Conservation (phyloP, 2,888 invertebrate genomes). For the Tachystola acroxantha region DNA sequence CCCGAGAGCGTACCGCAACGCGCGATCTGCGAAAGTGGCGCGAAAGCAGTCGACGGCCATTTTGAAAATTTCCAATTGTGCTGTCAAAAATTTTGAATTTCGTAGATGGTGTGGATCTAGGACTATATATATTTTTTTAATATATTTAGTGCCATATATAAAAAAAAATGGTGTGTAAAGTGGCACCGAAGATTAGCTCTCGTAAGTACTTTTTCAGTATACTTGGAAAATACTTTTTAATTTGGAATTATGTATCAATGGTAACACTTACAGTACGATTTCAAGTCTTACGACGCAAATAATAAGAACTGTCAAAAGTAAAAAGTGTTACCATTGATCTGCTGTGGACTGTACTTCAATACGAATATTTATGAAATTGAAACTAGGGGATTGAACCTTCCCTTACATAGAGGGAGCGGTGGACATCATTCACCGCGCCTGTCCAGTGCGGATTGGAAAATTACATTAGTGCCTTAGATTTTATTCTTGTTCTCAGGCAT, state of each 20-base stretch:
- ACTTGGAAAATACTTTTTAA: background rate
- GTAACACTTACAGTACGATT: too few relatives aligned
- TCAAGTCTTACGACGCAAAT: too few relatives aligned
- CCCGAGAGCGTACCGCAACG: slow-evolving; percentile 8
- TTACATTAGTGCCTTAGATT: background rate
- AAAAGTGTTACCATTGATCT: too few relatives aligned
- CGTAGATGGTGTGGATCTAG: slow-evolving; percentile 5
- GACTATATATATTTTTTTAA: slow-evolving; percentile 3
- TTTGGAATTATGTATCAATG: too few relatives aligned
- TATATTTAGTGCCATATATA: slow-evolving; percentile 7
- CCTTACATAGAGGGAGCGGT: too few relatives aligned
- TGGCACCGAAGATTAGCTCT: slow-evolving; percentile 43
- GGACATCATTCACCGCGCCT: background rate
- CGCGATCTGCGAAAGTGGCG: slow-evolving; percentile 9
- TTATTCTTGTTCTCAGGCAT: too few relatives aligned
- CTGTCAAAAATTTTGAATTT: slow-evolving; percentile 12
- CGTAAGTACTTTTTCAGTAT: slow-evolving; percentile 38
- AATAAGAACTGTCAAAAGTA: too few relatives aligned
- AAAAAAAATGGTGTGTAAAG: slow-evolving; percentile 55
- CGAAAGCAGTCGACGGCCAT: slow-evolving; percentile 9
- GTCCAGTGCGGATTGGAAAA: background rate
- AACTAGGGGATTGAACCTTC: too few relatives aligned
- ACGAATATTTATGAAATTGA: too few relatives aligned
- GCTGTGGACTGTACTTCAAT: too few relatives aligned
- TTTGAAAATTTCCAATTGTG: slow-evolving; percentile 11